Conservation (phyloP, 2,888 invertebrate species). For the Anaspis maculata region DNA sequence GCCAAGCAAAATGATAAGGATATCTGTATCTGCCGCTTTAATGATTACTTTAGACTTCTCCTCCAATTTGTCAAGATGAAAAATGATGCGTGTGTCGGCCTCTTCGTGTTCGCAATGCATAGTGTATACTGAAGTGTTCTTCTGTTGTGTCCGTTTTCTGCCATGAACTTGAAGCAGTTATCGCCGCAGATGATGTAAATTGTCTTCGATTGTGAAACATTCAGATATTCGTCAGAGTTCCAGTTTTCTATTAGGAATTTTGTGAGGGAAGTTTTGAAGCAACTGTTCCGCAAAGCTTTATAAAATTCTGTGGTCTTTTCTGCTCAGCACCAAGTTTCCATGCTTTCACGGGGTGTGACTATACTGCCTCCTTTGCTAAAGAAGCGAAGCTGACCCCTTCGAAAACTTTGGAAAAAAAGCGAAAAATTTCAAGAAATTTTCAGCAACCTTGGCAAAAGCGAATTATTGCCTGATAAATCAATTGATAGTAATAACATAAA, state of each 20-base stretch:
- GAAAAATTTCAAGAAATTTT: too few species aligned
- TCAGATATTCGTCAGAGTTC: too few species aligned
- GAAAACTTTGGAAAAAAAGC: too few species aligned
- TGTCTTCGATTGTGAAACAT: conserved; percentile 21
- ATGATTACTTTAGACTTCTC: conserved; percentile 21
- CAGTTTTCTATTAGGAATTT: conserved; percentile 25
- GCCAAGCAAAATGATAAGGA: conserved; percentile 24
- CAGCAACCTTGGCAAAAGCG: too few species aligned
- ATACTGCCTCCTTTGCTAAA: too few species aligned
- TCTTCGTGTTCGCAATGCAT: conserved; percentile 24
- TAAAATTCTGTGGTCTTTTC: conserved; percentile 25
- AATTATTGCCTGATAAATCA: too few species aligned
- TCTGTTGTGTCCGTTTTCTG: too few species aligned
- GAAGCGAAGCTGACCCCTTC: too few species aligned
- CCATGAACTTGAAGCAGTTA: conserved; percentile 14
- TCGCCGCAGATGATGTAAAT: conserved; percentile 18
- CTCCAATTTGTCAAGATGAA: conserved; percentile 17
- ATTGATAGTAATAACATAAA: too few species aligned
- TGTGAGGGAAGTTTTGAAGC: conserved; percentile 28
- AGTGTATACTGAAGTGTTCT: conserved; percentile 19
- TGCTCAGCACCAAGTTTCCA: too few species aligned
- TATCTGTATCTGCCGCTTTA: conserved; percentile 22
- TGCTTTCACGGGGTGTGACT: too few species aligned
- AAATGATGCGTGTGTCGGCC: conserved; percentile 25
- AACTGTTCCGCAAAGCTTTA: conserved; percentile 25